Evolutionary conservation across 2,797 vertebrate genomes (phyloP).

Genomic region (Acipenser transmontanus): DNA sequence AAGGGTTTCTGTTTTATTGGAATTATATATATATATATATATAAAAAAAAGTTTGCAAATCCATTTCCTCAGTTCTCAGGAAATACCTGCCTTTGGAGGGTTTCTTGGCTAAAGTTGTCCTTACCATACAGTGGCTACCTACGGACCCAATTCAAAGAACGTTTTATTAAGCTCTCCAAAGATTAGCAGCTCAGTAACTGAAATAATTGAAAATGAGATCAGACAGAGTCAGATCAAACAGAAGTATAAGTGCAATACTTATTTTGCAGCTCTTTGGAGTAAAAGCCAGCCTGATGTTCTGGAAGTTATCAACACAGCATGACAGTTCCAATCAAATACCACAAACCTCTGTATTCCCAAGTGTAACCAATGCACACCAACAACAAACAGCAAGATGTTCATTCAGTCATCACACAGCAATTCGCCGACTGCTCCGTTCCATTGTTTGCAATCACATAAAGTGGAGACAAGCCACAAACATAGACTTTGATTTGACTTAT

Average conservation of each 20-base stretch:
- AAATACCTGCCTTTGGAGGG: too few relatives aligned
- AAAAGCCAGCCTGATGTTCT: neutral
- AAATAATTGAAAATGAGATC: too few relatives aligned
- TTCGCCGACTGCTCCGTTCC: neutral
- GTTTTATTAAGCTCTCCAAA: too few relatives aligned
- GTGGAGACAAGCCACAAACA: neutral
- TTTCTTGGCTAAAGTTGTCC: too few relatives aligned
- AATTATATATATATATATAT: too few relatives aligned
- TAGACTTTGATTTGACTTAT: neutral
- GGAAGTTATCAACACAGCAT: neutral
- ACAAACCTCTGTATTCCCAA: neutral
- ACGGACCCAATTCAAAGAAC: too few relatives aligned
- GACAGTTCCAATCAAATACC: neutral
- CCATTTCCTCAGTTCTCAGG: too few relatives aligned
- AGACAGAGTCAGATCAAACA: neutral
- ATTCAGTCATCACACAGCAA: neutral
- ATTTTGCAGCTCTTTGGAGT: neutral
- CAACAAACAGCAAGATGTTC: constrained; percentile 1
- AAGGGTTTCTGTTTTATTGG: too few relatives aligned
- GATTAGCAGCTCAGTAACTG: too few relatives aligned
- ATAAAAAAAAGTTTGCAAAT: too few relatives aligned
- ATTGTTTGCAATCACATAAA: neutral
- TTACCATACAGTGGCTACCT: too few relatives aligned
- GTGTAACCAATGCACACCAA: neutral
- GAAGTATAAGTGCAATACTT: neutral